phyloP scores from a whole-genome alignment of 2,113 vertebrate species.

The Phylloscopus trochiloides region DNA sequence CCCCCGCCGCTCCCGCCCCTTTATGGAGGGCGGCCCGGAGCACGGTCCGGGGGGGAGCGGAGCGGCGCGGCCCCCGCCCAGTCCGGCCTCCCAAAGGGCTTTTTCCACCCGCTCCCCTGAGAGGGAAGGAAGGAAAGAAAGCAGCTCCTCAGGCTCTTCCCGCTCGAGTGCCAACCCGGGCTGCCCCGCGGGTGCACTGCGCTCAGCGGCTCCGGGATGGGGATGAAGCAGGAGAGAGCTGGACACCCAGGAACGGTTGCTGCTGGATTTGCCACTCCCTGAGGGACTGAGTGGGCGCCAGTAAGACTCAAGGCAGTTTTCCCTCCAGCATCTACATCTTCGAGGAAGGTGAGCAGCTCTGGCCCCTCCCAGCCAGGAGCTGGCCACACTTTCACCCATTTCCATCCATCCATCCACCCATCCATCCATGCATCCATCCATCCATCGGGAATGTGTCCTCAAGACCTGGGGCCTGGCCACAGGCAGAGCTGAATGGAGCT shows the following conservation, averaged over 20 bases:
- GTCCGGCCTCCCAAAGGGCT: neutral
- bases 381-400: neutral
- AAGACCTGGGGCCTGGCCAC: neutral
- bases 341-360: neutral
- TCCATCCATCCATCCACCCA: neutral
- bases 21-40: conserved; percentile 50
- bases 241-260: neutral
- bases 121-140: neutral
- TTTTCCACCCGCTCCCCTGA: neutral
- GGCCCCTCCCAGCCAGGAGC: neutral
- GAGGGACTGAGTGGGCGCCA: neutral
- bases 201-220: too few relatives aligned
- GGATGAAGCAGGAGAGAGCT: neutral
- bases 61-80: neutral
- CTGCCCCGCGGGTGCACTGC: neutral
- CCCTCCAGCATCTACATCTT: neutral
- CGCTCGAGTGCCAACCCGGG: neutral
- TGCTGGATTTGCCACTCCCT: neutral
- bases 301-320: neutral
- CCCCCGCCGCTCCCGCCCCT: conserved; percentile 42
- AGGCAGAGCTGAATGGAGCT: neutral
- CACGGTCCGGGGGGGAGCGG: neutral
- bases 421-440: neutral
- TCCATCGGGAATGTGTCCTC: neutral
- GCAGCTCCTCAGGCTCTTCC: neutral